A percentile compares a stretch with the other conserved stretches of the same genome.
Evolutionary conservation across 2,113 vertebrate genomes (phyloP).

Genomic region (Lates calcarifer): DNA sequence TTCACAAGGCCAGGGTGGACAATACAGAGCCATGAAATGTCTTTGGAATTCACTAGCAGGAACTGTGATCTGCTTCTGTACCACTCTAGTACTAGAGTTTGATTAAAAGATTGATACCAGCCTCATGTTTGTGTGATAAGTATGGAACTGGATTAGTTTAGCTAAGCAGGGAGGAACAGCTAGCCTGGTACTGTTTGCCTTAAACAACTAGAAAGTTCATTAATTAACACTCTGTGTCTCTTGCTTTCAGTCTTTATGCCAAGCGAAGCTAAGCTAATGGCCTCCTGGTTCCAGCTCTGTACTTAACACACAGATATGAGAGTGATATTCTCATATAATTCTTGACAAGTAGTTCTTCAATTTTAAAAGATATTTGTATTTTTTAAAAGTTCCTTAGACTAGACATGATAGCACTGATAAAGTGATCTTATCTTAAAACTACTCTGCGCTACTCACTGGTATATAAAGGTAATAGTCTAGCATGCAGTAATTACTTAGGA

Average conservation of each 20-base stretch:
- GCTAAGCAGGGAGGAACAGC: not conserved
- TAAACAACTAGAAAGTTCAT: not conserved
- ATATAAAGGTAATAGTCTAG: not conserved
- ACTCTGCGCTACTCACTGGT: not conserved
- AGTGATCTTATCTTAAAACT: not conserved
- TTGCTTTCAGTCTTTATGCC: not conserved
- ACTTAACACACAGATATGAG: not conserved
- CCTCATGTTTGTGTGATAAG: too few species aligned
- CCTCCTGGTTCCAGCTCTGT: not conserved
- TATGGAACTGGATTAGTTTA: not conserved
- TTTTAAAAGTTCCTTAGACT: not conserved
- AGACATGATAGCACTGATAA: not conserved
- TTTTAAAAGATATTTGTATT: too few species aligned
- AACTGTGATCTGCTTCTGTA: not conserved
- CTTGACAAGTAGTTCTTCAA: not conserved
- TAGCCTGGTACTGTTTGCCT: not conserved
- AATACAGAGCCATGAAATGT: slow-evolving; percentile 14
- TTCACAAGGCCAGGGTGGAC: slow-evolving; percentile 9
- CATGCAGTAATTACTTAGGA: slow-evolving; percentile 6
- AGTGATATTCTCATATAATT: not conserved
- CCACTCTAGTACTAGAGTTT: not conserved
- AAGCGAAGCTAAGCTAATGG: not conserved
- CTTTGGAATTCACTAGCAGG: not conserved
- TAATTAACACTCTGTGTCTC: not conserved
- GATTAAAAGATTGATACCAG: not conserved